These are phyloP conservation scores for Actinostola sp. DNA, from an alignment of 92 coral and sea anemone species.

Conservation along the genomic window DNA sequence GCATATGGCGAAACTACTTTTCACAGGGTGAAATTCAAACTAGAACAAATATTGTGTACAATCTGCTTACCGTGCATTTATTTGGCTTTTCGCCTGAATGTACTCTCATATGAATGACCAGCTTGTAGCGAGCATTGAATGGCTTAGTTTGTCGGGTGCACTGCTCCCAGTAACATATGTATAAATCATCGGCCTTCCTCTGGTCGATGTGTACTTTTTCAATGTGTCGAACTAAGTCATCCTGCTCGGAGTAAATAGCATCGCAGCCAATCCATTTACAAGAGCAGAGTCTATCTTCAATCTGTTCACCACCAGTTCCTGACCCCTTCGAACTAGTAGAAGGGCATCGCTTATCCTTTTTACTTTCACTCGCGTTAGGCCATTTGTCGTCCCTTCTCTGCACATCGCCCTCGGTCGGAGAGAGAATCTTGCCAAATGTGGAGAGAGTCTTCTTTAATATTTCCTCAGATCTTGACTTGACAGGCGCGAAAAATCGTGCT, in stretches of 20 bases:
- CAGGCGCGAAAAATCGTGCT: slow-evolving; percentile 70
- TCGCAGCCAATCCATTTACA: slow-evolving; percentile 95
- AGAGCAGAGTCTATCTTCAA: slow-evolving; percentile 46
- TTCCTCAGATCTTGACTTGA: slow-evolving; percentile 80
- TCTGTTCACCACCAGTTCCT: slow-evolving; percentile 44
- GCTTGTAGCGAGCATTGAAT: slow-evolving; percentile 87
- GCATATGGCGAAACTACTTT: not conserved
- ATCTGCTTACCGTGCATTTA: slow-evolving; percentile 99
- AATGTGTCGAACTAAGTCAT: slow-evolving; percentile 93
- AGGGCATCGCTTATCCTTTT: slow-evolving; percentile 59
- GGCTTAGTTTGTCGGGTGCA: slow-evolving; percentile 93
- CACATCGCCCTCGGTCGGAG: slow-evolving; percentile 64
- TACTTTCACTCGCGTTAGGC: slow-evolving; percentile 45
- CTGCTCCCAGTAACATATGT: slow-evolving; percentile 96
- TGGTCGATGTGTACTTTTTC: slow-evolving; percentile 99
- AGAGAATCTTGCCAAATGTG: slow-evolving; percentile 67
- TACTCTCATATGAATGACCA: slow-evolving; percentile 93
- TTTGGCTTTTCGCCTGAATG: slow-evolving; percentile 99
- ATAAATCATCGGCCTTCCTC: slow-evolving; percentile 95
- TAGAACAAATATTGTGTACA: not conserved
- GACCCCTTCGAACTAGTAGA: slow-evolving; percentile 38
- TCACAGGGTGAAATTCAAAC: slow-evolving; percentile 17
- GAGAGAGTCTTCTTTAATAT: slow-evolving; percentile 82
- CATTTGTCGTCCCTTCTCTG: slow-evolving; percentile 55
- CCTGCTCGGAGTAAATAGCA: slow-evolving; percentile 82